Evolutionary conservation across 2,113 vertebrate species (phyloP), one percentile per base, ranked within the genome.

Genomic region (Podocnemis expansa): DNA sequence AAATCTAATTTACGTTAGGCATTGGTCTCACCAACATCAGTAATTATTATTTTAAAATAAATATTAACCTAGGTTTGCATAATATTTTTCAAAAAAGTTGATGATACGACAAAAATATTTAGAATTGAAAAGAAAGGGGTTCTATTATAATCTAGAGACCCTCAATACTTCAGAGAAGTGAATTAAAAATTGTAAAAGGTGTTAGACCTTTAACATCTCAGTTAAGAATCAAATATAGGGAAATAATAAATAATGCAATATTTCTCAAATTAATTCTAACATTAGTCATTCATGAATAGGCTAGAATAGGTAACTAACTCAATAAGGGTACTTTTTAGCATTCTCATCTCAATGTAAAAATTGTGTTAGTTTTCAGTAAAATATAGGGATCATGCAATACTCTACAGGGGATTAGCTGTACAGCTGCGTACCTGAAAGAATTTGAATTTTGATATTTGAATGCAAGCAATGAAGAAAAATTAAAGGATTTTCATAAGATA

Each of bases 171-270:
- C 90, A 87, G 67, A 7, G 34, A 95, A 96, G 91, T 80, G 3
- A 94, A 93, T 95, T 95, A 67, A 17, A 43, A 29, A 78, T 51
- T 94, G 87, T 89, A 84, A 93, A 96, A 92, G 45, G 38, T 91
- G 89, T 89, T 82, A 84, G 45, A 94, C 58, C 93, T 95, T 88
- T 95, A 97, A 96, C 95, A 95, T 93, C 90, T 97, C 87, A 76
- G n/a, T 82, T 92, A 89, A 95, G 75, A 84, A 89, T 82, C 80
- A 94, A 93, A 96, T 94, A 88, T 49, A 80, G 91, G 80, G 95
- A 91, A 94, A 97, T 96, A 88, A 96, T 95, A 95, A 97, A 96
- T 97, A 97, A 96, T 97, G 91, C 81, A 97, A 91, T 88, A 94
- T 34, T 93, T 90, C 22, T 91, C 90, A 96, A 91, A 93, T 95